Percentiles rank a stretch among this genome's conserved stretches.
Conservation (phyloP, 2,888 invertebrate species). For the Xestoiulus laeticollis region DNA sequence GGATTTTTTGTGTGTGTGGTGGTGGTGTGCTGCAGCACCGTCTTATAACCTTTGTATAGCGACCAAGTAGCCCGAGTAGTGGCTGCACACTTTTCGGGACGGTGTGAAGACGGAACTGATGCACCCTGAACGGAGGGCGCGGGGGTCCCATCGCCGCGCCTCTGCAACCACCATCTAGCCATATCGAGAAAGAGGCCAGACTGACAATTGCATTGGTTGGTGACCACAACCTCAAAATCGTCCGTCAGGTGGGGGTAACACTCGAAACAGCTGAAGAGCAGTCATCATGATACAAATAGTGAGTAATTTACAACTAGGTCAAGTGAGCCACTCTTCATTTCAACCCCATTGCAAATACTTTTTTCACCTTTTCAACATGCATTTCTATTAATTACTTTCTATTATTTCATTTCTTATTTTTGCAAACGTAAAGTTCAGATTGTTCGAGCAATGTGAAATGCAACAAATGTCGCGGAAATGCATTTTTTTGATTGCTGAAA, state of each 20-base stretch:
- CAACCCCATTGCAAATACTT: not conserved
- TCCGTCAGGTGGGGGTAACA: constrained; percentile 47
- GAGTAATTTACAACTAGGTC: constrained; percentile 44
- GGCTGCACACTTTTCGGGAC: constrained; percentile 45
- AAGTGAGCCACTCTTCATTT: constrained; percentile 29
- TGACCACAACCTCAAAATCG: constrained; percentile 36
- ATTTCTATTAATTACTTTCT: too few species aligned
- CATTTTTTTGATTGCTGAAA: too few species aligned
- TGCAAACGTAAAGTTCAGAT: too few species aligned
- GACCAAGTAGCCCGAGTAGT: constrained; percentile 43
- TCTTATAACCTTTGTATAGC: constrained; percentile 46
- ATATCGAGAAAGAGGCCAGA: not conserved
- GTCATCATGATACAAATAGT: constrained; percentile 47
- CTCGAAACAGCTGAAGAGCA: constrained; percentile 42
- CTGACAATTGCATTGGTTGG: constrained; percentile 25
- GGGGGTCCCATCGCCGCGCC: constrained; percentile 38
- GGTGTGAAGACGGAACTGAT: constrained; percentile 44
- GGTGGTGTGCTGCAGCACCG: constrained; percentile 29
- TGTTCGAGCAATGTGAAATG: too few species aligned
- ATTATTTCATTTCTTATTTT: not conserved
- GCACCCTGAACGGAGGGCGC: constrained; percentile 39
- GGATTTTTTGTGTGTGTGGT: constrained; percentile 39
- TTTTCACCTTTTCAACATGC: too few species aligned
- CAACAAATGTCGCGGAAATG: too few species aligned
- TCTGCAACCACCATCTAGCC: constrained; percentile 5